Percentiles rank a stretch among this genome's conserved stretches.
phyloP scores from a whole-genome alignment of 2,888 invertebrate genomes.

The Diaprepes abbreviatus region DNA sequence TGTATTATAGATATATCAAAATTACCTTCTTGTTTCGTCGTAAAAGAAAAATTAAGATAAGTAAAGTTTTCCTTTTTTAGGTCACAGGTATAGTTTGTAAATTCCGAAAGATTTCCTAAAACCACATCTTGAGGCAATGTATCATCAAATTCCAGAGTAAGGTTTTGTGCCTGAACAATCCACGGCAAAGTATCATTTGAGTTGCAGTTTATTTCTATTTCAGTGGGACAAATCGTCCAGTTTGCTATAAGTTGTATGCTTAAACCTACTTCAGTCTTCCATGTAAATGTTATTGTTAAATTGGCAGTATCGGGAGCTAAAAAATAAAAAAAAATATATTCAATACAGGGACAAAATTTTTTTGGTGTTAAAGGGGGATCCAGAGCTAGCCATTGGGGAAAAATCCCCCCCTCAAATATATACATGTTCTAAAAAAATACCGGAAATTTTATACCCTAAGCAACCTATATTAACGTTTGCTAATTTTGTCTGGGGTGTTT shows the following conservation, averaged over 20 bases:
- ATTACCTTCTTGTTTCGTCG: neutral
- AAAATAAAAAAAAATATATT: too few relatives aligned
- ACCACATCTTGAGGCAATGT: neutral
- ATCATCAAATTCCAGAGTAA: neutral
- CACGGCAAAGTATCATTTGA: neutral
- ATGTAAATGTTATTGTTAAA: neutral
- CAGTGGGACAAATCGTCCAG: neutral
- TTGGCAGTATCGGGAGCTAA: neutral
- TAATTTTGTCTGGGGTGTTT: too few relatives aligned
- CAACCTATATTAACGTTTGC: too few relatives aligned
- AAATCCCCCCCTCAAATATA: too few relatives aligned
- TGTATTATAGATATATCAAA: too few relatives aligned
- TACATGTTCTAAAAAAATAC: too few relatives aligned
- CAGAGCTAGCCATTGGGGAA: too few relatives aligned
- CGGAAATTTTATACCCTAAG: too few relatives aligned
- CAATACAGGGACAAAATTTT: too few relatives aligned
- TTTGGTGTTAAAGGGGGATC: too few relatives aligned
- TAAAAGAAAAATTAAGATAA: neutral
- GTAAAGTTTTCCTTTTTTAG: neutral
- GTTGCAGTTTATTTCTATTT: neutral
- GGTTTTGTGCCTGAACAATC: neutral
- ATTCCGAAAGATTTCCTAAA: neutral
- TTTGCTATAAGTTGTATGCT: neutral
- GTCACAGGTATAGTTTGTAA: constrained; percentile 12
- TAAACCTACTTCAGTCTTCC: neutral